phyloP scores from a whole-genome alignment of 1,140 invertebrate genomes.

The Drosophila malerkotliana region DNA sequence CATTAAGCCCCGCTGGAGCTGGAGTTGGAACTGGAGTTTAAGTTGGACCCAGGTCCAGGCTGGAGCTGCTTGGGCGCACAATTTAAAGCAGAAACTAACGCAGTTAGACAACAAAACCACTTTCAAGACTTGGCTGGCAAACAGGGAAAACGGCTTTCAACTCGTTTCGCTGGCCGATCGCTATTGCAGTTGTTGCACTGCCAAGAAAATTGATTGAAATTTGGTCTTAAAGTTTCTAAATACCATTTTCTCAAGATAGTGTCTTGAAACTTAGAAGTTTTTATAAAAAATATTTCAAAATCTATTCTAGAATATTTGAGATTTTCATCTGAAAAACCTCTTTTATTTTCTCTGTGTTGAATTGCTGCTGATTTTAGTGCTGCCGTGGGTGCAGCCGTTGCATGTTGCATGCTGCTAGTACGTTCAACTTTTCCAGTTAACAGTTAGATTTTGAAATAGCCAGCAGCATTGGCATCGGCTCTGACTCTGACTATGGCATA shows the following conservation, averaged over 20 bases:
- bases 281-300: neutral
- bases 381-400: constrained; percentile 79
- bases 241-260: neutral
- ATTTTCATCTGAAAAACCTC: neutral
- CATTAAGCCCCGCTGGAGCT: constrained; percentile 34
- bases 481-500: constrained; percentile 45
- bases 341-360: neutral
- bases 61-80: constrained; percentile 65
- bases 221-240: neutral
- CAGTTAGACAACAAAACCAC: constrained; percentile 80
- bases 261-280: neutral
- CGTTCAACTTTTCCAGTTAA: constrained; percentile 82
- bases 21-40: neutral
- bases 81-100: constrained; percentile 79
- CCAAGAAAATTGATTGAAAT: neutral
- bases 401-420: constrained; percentile 80
- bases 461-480: constrained; percentile 53
- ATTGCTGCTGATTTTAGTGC: constrained; percentile 40
- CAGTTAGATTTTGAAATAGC: constrained; percentile 82
- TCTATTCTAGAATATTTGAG: neutral
- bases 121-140: constrained; percentile 73
- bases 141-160: constrained; percentile 81
- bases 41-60: neutral
- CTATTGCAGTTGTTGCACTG: constrained; percentile 42
- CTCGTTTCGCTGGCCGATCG: constrained; percentile 61